Conservation (phyloP, 2,888 invertebrate species). For the Drymonia ruficornis region DNA sequence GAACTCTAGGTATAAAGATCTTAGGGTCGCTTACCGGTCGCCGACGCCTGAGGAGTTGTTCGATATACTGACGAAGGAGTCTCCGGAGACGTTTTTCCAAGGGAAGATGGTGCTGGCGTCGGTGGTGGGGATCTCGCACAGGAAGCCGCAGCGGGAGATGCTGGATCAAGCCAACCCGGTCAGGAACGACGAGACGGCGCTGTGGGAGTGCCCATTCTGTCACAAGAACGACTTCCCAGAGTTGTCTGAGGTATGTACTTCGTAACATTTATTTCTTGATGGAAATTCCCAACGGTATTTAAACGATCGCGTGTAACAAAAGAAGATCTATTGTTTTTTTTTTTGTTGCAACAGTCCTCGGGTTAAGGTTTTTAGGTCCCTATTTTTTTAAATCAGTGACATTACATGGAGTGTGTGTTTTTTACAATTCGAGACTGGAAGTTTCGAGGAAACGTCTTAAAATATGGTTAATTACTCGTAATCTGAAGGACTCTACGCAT, state of each 20-base stretch:
- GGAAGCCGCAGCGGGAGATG: conserved; percentile 96
- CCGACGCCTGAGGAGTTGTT: conserved; percentile 95
- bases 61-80: conserved; percentile 98
- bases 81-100: conserved; percentile 96
- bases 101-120: conserved; percentile 93
- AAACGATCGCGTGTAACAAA: too few relatives aligned
- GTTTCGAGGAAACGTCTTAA: too few relatives aligned
- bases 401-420: too few relatives aligned
- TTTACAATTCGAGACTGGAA: too few relatives aligned
- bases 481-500: too few relatives aligned
- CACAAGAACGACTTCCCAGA: conserved; percentile 98
- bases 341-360: too few relatives aligned
- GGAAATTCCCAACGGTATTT: too few relatives aligned
- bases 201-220: conserved; percentile 99
- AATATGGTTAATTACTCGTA: too few relatives aligned
- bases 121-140: conserved; percentile 92
- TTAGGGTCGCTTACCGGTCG: conserved; percentile 90
- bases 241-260: conserved; percentile 88
- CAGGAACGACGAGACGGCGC: conserved; percentile 95
- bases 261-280: not conserved
- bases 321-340: too few relatives aligned
- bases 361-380: too few relatives aligned
- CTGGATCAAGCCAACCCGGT: conserved; percentile 98
- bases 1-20: conserved; percentile 96
- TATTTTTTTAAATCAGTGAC: too few relatives aligned